phyloP scores from a whole-genome alignment of 2,888 invertebrate species.

The Xestobium rufovillosum region DNA sequence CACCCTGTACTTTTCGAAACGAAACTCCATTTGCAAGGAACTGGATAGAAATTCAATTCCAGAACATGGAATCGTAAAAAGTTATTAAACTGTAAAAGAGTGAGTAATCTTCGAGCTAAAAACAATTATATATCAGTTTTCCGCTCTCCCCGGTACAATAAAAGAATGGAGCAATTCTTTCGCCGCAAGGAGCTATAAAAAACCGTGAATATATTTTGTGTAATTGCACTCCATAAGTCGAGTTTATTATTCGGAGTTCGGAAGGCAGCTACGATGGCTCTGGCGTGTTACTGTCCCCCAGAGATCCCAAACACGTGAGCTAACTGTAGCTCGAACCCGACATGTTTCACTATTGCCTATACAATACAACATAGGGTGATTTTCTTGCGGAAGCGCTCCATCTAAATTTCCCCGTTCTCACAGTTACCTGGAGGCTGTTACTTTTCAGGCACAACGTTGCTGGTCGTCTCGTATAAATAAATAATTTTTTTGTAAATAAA shows the following conservation, averaged over 20 bases:
- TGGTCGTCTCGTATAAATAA: too few species aligned
- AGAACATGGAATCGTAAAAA: too few species aligned
- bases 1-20: too few species aligned
- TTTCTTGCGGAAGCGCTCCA: constrained; percentile 14
- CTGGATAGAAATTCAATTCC: too few species aligned
- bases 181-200: constrained; percentile 46
- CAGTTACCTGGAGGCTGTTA: too few species aligned
- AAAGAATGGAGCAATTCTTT: constrained; percentile 44
- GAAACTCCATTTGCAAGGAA: too few species aligned
- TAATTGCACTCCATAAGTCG: constrained; percentile 46
- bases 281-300: constrained; percentile 42
- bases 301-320: constrained; percentile 36
- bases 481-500: too few species aligned
- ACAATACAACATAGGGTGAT: constrained; percentile 18
- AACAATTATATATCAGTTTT: constrained; percentile 45
- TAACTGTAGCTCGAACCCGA: constrained; percentile 5
- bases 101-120: too few species aligned
- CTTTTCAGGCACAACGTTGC: too few species aligned
- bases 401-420: too few species aligned
- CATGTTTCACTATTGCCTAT: constrained; percentile 18
- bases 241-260: constrained; percentile 44
- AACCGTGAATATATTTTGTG: constrained; percentile 47
- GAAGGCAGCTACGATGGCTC: constrained; percentile 36
- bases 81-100: too few species aligned
- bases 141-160: constrained; percentile 41